Evolutionary conservation across 1,140 invertebrate genomes (phyloP).

Genomic region (Acromyrmex charruanus): DNA sequence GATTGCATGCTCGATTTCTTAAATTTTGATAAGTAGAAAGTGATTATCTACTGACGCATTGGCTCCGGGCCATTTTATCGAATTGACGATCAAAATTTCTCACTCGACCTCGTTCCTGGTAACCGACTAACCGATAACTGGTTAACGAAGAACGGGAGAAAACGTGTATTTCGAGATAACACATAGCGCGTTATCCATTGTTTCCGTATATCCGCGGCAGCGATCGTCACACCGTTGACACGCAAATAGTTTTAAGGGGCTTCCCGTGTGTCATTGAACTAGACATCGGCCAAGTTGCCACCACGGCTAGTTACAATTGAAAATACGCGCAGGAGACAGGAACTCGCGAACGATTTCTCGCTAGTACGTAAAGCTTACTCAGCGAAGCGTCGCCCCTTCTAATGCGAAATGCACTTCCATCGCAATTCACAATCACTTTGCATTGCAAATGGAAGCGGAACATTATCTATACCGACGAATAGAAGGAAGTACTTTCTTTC

Average conservation of each 20-base stretch:
- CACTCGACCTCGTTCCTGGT: constrained; percentile 43
- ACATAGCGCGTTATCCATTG: constrained; percentile 8
- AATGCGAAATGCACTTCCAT: constrained; percentile 54
- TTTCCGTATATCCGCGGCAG: constrained; percentile 64
- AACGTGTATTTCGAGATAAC: constrained; percentile 37
- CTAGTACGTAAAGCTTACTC: constrained; percentile 27
- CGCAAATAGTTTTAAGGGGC: constrained; percentile 80
- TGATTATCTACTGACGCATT: constrained; percentile 9
- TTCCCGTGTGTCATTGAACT: constrained; percentile 76
- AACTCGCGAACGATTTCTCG: constrained; percentile 46
- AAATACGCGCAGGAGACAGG: constrained; percentile 22
- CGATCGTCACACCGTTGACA: constrained; percentile 62
- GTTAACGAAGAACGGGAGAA: constrained; percentile 40
- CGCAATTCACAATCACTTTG: constrained; percentile 47
- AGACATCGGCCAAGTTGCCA: constrained; percentile 37
- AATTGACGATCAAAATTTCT: constrained; percentile 52
- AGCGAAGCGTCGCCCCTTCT: constrained; percentile 39
- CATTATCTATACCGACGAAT: constrained; percentile 45
- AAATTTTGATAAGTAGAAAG: neutral
- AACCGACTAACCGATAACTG: constrained; percentile 61
- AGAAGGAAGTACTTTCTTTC: neutral
- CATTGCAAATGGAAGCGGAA: constrained; percentile 67
- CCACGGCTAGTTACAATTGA: constrained; percentile 1
- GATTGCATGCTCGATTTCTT: neutral
- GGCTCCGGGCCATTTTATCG: neutral